phyloP scores from a whole-genome alignment of 2,113 vertebrate genomes.

The Aviceda subcristata region DNA sequence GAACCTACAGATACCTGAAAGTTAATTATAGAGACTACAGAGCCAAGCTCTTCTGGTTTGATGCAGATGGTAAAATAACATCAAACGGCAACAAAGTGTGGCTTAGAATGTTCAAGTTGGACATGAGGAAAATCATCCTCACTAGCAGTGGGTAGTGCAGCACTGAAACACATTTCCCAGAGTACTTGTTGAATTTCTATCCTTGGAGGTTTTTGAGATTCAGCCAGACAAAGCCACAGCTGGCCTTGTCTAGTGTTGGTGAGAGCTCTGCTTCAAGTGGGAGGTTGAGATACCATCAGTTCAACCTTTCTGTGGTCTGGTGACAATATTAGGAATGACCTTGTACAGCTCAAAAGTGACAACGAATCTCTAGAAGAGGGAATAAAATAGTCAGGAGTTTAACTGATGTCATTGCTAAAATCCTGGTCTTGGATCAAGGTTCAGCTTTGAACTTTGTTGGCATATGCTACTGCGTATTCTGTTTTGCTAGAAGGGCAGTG shows the following conservation, averaged over 20 bases:
- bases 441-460: background rate
- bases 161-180: background rate
- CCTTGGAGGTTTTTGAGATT: background rate
- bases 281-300: background rate
- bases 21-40: background rate
- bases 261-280: background rate
- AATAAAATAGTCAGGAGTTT: background rate
- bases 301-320: fast-evolving
- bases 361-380: background rate
- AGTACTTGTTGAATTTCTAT: background rate
- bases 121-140: background rate
- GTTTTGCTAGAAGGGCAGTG: background rate
- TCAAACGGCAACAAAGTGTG: background rate
- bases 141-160: background rate
- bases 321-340: background rate
- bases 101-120: background rate
- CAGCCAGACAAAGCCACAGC: background rate
- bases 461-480: background rate
- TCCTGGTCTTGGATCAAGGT: background rate
- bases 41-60: background rate
- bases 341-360: background rate
- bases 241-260: background rate
- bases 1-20: background rate
- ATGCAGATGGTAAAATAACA: background rate
- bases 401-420: background rate